Base-by-base conservation (phyloP, 2,113 vertebrate species). In the Hylia prasina region DNA sequence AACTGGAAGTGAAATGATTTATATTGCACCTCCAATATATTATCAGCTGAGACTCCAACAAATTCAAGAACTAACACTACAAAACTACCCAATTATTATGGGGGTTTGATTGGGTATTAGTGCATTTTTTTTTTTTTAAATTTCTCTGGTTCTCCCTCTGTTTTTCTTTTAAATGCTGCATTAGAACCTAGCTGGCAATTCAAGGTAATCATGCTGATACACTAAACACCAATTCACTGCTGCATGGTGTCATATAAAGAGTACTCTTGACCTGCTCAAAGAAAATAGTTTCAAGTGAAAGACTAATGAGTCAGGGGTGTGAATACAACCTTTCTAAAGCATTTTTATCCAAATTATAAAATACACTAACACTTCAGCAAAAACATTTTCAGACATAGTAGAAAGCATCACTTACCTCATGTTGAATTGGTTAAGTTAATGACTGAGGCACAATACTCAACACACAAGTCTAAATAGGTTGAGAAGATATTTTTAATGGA, bases 121-220 rank as follows among this genome's bases (percentile, higher is more conserved):
- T 13, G 17, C 1, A 4, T 47, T 47, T 47, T 21, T 20, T 45
- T 2, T 22, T 15, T 73, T 39, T 15, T 0, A 9, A 25, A 24
- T n/a, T 60, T 68, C 9, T 7, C 3, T 56, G 33, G 40, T 77
- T 28, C 42, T 56, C 22, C 18, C 12, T 33, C 40, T 18, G 7
- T 24, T 28, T 64, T 70, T 61, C 47, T 57, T 45, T 78, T 60
- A 87, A 70, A 78, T 53, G 37, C 19, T 65, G 39, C 18, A 37
- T 19, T 37, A 33, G 39, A 85, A 66, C 1, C 7, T 22, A 69
- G 27, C 54, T 90, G 60, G 14, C n/a, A 76, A 47, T 56, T 64
- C 20, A 76, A 64, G 27, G 33, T 40, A 16, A 51, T 40, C 45
- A 35, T 13, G 18, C 51, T 31, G 24, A 44, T n/a, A 58, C 15